Percentiles rank a stretch among this genome's conserved stretches.
Evolutionary conservation across 2,797 vertebrate genomes (phyloP).

Genomic region (Neopelma chrysocephalum): DNA sequence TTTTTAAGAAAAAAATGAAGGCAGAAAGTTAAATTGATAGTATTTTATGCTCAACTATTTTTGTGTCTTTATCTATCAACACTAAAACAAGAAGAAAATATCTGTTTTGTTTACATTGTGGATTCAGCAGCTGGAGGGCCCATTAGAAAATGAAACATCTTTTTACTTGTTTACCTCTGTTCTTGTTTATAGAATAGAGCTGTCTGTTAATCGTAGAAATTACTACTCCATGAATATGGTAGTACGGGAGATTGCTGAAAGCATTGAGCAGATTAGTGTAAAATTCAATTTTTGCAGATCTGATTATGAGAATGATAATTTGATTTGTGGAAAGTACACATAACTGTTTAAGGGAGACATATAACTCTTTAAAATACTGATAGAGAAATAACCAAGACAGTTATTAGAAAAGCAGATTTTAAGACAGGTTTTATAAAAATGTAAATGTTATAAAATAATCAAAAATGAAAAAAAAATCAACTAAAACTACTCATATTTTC

Average conservation of each 20-base stretch:
- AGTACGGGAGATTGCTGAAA: neutral
- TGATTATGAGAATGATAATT: neutral
- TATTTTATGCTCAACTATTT: neutral
- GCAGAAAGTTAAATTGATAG: neutral
- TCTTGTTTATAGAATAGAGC: neutral
- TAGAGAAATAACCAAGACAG: neutral
- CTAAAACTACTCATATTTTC: neutral
- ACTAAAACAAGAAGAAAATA: neutral
- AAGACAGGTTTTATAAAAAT: neutral
- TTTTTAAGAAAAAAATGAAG: neutral
- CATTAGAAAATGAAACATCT: neutral
- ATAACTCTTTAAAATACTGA: neutral
- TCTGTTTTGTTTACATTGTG: neutral
- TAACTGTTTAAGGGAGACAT: neutral
- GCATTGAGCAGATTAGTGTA: neutral
- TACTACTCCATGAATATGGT: neutral
- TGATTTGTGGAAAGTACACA: neutral
- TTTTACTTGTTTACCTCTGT: neutral
- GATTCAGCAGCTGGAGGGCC: neutral
- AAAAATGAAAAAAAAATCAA: fast-evolving
- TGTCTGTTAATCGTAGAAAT: neutral
- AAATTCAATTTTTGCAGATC: neutral
- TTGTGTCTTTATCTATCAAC: neutral
- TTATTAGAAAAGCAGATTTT: neutral
- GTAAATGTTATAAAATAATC: neutral